Evolutionary conservation across 1,140 invertebrate species (phyloP).

Genomic region (Zophobas morio): DNA sequence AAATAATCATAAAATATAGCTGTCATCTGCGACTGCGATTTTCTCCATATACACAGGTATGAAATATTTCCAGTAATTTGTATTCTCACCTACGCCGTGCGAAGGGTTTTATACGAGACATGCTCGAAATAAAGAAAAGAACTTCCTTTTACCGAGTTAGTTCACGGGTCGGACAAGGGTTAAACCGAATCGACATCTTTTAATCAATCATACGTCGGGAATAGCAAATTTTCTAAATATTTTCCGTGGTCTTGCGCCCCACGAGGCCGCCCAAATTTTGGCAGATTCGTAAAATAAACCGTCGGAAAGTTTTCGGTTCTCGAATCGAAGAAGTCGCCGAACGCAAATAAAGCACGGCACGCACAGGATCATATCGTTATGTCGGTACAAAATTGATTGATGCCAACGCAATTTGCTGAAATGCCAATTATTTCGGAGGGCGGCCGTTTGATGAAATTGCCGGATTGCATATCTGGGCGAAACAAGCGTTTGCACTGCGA

Average conservation of each 20-base stretch:
- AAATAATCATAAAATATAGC: conserved; percentile 41
- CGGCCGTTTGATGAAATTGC: conserved; percentile 23
- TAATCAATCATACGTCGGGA: conserved; percentile 24
- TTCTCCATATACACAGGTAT: conserved; percentile 41
- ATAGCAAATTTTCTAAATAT: not conserved
- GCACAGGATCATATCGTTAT: conserved; percentile 4
- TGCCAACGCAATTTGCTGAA: conserved; percentile 6
- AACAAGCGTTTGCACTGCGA: conserved; percentile 16
- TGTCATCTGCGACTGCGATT: conserved; percentile 34
- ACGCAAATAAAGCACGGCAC: not conserved
- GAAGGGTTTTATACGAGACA: conserved; percentile 25
- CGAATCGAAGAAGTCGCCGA: too few relatives aligned
- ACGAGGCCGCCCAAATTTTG: not conserved
- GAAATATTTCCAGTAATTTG: conserved; percentile 37
- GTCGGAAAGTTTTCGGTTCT: too few relatives aligned
- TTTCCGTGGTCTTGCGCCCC: too few relatives aligned
- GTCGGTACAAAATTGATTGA: conserved; percentile 16
- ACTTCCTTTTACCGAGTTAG: not conserved
- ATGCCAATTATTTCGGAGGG: conserved; percentile 15
- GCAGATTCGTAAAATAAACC: too few relatives aligned
- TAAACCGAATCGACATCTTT: conserved; percentile 27
- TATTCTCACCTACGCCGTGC: conserved; percentile 22
- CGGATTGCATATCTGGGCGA: conserved; percentile 5
- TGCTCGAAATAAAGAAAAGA: conserved; percentile 26
- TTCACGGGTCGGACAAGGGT: not conserved